Base-by-base conservation (phyloP, 2,888 invertebrate genomes). In the Orthonychiurus folsomi region DNA sequence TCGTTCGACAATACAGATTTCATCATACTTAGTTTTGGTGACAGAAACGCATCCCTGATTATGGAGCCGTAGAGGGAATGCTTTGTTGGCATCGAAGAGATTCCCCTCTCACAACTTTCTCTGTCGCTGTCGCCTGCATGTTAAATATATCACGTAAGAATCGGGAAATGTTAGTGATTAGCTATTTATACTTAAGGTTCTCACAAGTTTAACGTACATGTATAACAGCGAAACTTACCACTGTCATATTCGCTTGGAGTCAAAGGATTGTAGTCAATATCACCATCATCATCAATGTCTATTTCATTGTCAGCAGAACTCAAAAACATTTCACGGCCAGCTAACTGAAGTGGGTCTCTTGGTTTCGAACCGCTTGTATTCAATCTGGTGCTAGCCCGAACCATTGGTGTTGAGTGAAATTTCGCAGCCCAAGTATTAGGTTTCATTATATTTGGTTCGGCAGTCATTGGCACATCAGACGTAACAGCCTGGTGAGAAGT, bases 231-330 rank as follows among this genome's bases (percentile, higher is more conserved):
- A 3, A 12, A 52, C n/a, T 37, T 50, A 62, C 62, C 64, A 18
- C 67, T 64, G 28, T 69, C 52, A n/a, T 23, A 52, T 12, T 52
- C 69, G 37, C 65, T 65, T 0, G 66, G 66, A 21, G 69, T 67
- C 15, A 69, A 55, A 15, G 69, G 69, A 59, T 69, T 69, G 3
- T 62, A 55, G 56, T 69, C 69, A 9, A 69, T 64, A 20, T 69
- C 65, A 24, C 60, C 61, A 12, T 21, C 24, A 3, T 25, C 25
- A 12, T 56, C 56, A 23, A 21, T 25, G 12, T 27, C 25, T n/a
- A 28, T 27, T 26, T 37, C 56, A 27, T 56, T 25, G 20, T 27
- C 56, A 2, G n/a, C n/a, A 12, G 12, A 12, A 23, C 52, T 20
- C 5, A 20, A n/a, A 52, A 52, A 21, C 20, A 23, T 9, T 21